phyloP scores from a whole-genome alignment of 2,888 invertebrate genomes.

The Phytoseiulus persimilis region DNA sequence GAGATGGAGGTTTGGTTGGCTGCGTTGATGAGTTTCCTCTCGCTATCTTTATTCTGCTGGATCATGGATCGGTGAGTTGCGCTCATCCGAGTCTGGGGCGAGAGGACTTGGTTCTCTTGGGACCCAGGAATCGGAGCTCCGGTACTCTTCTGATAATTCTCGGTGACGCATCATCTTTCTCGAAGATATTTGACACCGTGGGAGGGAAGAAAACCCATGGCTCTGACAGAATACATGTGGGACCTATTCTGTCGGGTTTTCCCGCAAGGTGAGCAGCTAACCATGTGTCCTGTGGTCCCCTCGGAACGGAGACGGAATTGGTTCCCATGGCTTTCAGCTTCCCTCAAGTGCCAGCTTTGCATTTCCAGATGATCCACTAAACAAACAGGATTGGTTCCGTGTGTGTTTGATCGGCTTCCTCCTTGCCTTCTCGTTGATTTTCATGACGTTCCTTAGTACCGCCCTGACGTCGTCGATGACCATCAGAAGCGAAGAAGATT shows the following conservation, averaged over 20 bases:
- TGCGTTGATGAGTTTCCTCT: background rate
- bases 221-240: background rate
- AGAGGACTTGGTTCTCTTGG: too few relatives aligned
- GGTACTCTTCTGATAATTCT: too few relatives aligned
- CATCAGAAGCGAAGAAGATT: background rate
- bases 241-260: background rate
- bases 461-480: background rate
- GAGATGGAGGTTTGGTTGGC: background rate
- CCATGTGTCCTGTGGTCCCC: background rate
- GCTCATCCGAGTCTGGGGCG: background rate
- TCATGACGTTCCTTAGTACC: background rate
- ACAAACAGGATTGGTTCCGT: background rate
- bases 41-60: background rate
- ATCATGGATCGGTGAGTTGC: background rate
- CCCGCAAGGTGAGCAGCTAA: background rate
- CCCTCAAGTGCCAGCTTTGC: too few relatives aligned
- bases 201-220: background rate
- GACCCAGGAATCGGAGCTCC: too few relatives aligned
- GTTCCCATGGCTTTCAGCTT: too few relatives aligned
- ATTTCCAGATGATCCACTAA: background rate
- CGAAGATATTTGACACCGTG: background rate
- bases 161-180: background rate
- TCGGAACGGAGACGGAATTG: too few relatives aligned
- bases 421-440: background rate
- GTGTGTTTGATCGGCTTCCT: background rate